Evolutionary conservation across 2,888 invertebrate genomes (phyloP), one percentile per base, ranked within the genome.

Genomic region (Lissonota sp.): DNA sequence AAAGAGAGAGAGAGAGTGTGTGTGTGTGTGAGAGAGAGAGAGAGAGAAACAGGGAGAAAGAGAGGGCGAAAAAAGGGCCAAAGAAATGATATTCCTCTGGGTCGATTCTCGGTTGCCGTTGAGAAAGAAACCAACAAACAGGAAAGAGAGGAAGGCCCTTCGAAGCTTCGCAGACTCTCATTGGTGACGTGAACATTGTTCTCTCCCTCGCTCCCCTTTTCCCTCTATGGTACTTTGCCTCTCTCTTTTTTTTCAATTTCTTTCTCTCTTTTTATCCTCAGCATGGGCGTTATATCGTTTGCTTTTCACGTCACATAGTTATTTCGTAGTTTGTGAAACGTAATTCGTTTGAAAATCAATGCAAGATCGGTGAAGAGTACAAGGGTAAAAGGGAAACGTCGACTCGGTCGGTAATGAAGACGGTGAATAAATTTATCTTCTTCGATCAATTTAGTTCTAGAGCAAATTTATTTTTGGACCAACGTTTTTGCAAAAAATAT

Each of bases 71-170:
- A 57, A 42, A 69, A 58, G 64, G 64, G 62, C 67, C 74, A 55
- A 77, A 44, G 67, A 73, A 78, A 76, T 64, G 75, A 78, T 26
- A 26, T 71, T 76, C 58, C 64, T 73, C 69, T 42, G 66, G 53
- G 66, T 71, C 80, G 46, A 67, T 76, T 73, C 37, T 72, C 70
- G 73, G 53, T 67, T 58, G 57, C 53, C 44, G 66, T 66, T 72
- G 74, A 76, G 66, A 79, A 77, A 70, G 76, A 82, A 79, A 76
- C 72, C 57, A 79, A 71, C 69, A 58, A 62, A 73, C 72, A 40
- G 62, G 69, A 57, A 40, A 70, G 63, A 76, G 57, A 63, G 60
- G 63, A 74, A 64, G 66, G 66, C 57, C 57, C 67, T 67, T 67
- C 51, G 60, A 44, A 75, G 67, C 51, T 67, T 75, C 67, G 72